Base-by-base conservation (phyloP, 2,113 vertebrate genomes). In the Crotophaga sulcirostris region DNA sequence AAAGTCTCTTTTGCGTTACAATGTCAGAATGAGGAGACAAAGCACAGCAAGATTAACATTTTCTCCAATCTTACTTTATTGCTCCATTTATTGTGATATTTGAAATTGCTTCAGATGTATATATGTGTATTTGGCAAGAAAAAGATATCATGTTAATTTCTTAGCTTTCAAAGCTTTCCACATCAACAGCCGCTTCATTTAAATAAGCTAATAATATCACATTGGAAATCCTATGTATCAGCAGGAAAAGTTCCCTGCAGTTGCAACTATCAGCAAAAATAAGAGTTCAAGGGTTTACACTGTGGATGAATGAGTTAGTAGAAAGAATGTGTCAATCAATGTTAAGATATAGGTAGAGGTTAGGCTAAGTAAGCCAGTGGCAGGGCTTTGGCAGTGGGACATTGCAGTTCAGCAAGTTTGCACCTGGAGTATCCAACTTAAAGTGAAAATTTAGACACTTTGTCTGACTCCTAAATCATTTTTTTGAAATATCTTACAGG, bases 91-190 rank as follows among this genome's bases (percentile, higher is more conserved):
- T 63, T 83, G 18, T 3, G 3, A 20, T 67, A 80, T 40, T 36
- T 63, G n/a, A 84, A 95, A 91, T 13, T 55, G 33, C 4, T 82
- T 59, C 33, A 59, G 23, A 36, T 84, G 44, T 19, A 1, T 64
- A 18, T 51, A 8, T 8, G 2, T 21, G 11, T 75, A 63, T 15
- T 88, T 69, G 28, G 31, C 54, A 93, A 79, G 40, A 85, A 73
- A 88, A 80, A 40, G 3, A 68, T 87, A 64, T 64, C 14, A n/a
- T 31, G 36, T 58, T 63, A n/a, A 78, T 78, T 73, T 86, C 54
- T 73, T 87, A 77, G 5, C n/a, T 85, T 90, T 87, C 40, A 82
- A 94, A 66, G 10, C 2, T 79, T 89, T 89, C 33, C 23, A 67
- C 29, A 69, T 49, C 49, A 76, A n/a, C 52, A 69, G 13, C 13